Evolutionary conservation across 2,888 invertebrate genomes (phyloP).

Genomic region (Lucinisca nassula): DNA sequence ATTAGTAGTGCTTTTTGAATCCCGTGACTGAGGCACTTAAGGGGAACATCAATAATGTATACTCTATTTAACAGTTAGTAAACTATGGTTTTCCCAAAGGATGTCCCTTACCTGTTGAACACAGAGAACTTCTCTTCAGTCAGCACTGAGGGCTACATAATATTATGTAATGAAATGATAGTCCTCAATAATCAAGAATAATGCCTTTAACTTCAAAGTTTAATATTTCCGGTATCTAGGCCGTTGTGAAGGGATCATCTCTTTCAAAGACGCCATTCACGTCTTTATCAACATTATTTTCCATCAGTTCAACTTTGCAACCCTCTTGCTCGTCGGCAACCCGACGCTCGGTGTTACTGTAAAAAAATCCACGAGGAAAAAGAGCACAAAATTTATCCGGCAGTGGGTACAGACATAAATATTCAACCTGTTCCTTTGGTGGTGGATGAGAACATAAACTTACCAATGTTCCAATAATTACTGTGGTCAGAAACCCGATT

Average conservation of each 20-base stretch:
- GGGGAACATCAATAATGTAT: too few relatives aligned
- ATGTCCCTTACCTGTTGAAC: too few relatives aligned
- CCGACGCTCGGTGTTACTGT: background rate
- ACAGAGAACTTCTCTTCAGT: too few relatives aligned
- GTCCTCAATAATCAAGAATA: too few relatives aligned
- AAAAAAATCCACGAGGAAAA: background rate
- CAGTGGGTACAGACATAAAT: background rate
- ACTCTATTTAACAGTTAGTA: too few relatives aligned
- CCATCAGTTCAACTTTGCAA: background rate
- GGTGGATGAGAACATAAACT: slow-evolving; percentile 32
- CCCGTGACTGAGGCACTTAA: too few relatives aligned
- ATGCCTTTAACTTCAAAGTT: too few relatives aligned
- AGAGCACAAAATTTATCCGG: background rate
- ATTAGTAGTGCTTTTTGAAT: too few relatives aligned
- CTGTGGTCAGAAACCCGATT: slow-evolving; percentile 29
- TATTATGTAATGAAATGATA: too few relatives aligned
- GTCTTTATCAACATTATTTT: background rate
- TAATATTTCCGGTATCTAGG: too few relatives aligned
- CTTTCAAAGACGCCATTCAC: background rate
- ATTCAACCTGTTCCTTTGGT: background rate
- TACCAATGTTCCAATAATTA: slow-evolving; percentile 13
- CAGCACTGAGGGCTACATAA: too few relatives aligned
- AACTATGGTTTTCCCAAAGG: too few relatives aligned
- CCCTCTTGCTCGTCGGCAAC: background rate
- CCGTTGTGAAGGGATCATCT: background rate